Conservation (phyloP, 2,113 vertebrate genomes). For the Aphelocoma coerulescens region DNA sequence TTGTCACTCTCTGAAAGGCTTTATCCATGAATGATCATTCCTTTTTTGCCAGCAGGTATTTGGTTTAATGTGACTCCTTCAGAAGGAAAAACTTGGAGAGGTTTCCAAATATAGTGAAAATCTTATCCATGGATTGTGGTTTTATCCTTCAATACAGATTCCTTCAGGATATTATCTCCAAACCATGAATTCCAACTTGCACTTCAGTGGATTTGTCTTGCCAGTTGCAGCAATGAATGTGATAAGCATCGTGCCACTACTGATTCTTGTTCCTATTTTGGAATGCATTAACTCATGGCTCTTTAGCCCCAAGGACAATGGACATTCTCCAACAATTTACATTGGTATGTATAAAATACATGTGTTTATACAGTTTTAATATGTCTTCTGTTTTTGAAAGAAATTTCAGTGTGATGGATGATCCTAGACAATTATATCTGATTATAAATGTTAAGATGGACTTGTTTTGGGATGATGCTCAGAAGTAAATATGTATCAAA, state of each 20-base stretch:
- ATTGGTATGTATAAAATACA: conserved; percentile 76
- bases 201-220: conserved; percentile 77
- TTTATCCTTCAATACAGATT: conserved; percentile 73
- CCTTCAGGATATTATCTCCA: conserved; percentile 93
- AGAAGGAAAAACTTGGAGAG: not conserved
- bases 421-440: not conserved
- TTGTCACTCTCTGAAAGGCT: not conserved
- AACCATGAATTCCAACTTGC: conserved; percentile 89
- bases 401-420: not conserved
- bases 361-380: not conserved
- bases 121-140: not conserved
- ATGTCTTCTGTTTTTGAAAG: not conserved
- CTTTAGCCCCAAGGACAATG: conserved; percentile 61
- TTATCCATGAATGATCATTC: not conserved
- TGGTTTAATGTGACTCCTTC: not conserved
- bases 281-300: conserved; percentile 74
- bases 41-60: not conserved
- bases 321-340: conserved; percentile 72
- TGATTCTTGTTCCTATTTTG: conserved; percentile 84
- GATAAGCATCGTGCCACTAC: conserved; percentile 81
- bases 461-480: not conserved
- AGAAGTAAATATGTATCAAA: not conserved
- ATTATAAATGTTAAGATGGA: not conserved
- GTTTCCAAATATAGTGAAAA: not conserved
- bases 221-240: conserved; percentile 88